These are phyloP conservation scores for Sminthurinus aureus DNA, from an alignment of 2,888 invertebrate genomes.

Conservation along the genomic window DNA sequence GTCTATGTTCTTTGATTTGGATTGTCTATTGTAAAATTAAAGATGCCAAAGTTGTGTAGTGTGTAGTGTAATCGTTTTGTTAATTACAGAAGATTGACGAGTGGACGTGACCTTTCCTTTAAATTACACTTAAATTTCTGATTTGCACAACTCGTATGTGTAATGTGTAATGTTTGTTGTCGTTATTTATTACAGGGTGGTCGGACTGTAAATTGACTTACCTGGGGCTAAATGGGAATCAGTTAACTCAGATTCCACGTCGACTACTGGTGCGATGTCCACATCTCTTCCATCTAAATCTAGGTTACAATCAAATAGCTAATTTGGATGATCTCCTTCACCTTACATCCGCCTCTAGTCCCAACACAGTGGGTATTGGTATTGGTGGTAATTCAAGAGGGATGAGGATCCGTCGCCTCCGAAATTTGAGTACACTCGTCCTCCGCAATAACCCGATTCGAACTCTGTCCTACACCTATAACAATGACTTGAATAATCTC, in stretches of 20 bases:
- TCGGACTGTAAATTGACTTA: constrained; percentile 58
- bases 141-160: too few species aligned
- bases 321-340: constrained; percentile 74
- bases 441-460: constrained; percentile 85
- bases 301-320: constrained; percentile 86
- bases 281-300: constrained; percentile 82
- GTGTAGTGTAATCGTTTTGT: too few species aligned
- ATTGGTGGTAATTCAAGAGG: background rate
- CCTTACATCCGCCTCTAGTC: constrained; percentile 8
- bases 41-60: too few species aligned
- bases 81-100: too few species aligned
- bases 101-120: too few species aligned
- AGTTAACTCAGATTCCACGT: constrained; percentile 76
- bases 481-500: constrained; percentile 28
- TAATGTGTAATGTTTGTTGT: too few species aligned
- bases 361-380: background rate
- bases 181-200: constrained; percentile 18
- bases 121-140: too few species aligned
- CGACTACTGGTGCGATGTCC: constrained; percentile 75
- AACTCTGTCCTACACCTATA: constrained; percentile 65
- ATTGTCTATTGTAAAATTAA: too few species aligned
- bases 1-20: too few species aligned
- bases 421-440: constrained; percentile 79
- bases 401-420: constrained; percentile 68
- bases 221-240: constrained; percentile 70